Evolutionary conservation across 2,797 vertebrate species (phyloP), one percentile per base, ranked within the genome.

Genomic region (Cichlasoma orientale): DNA sequence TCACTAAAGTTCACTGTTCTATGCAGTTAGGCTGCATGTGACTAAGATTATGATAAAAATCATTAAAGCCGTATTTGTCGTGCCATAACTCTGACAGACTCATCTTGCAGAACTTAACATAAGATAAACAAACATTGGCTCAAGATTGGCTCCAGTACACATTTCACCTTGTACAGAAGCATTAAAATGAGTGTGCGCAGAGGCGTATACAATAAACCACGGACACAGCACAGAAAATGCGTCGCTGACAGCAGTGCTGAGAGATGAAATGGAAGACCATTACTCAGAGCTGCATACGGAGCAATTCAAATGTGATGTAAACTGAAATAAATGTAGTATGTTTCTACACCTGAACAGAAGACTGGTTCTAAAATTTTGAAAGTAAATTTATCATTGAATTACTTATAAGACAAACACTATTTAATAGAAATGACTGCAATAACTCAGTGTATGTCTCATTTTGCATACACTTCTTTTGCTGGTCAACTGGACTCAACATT

Each of bases 401-500:
- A 66, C 5, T 13, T 36, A 4, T 36, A 59, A 59, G 11, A 59
- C 33, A 21, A 59, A 59, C 3, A 11, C 36, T 10, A 11, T 11
- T 11, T 10, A 66, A 19, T 21, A 27, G 23, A 47, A 44, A 4
- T 12, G 11, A 47, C 44, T 47, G 41, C 23, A 29, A 2, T 4
- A 50, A 50, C 47, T 68, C 19, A 7, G 12, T 0, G 16, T 4
- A 47, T 29, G 41, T 50, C 23, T 50, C 23, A 68, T 29, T 47
- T 50, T 68, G 19, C 5, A 68, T 50, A 16, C 27, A 50, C 19
- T 68, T 29, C 11, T 50, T 50, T 16, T 50, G 41, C 41, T 68
- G 41, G 61, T 4, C 61, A n/a, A 50, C 61, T 47, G 38, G 61
- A 47, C 56, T 68, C 12, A 33, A 84, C 38, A 56, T 80, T 88